A percentile compares a stretch with the other conserved stretches of the same genome.
Evolutionary conservation across 2,888 invertebrate species (phyloP).

Genomic region (Macroteleia sp.): DNA sequence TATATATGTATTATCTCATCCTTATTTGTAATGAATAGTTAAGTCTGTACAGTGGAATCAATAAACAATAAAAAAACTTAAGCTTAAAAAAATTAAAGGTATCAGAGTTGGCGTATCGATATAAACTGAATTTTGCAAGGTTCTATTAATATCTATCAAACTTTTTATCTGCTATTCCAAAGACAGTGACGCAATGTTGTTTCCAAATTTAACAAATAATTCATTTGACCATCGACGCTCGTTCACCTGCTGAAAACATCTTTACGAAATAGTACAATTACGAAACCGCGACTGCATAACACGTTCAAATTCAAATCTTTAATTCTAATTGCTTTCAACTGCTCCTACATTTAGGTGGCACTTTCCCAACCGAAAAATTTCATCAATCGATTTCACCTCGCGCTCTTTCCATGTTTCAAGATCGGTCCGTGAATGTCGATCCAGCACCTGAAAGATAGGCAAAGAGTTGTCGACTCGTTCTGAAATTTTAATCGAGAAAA

Average conservation of each 20-base stretch:
- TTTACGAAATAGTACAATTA: neutral
- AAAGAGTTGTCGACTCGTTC: no score
- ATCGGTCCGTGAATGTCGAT: neutral
- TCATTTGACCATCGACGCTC: neutral
- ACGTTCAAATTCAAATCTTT: conserved; percentile 24
- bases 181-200: neutral
- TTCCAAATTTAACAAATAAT: neutral
- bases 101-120: no score
- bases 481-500: no score
- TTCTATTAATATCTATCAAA: no score
- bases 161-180: neutral
- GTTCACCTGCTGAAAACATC: neutral
- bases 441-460: no score
- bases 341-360: conserved; percentile 10
- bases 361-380: conserved; percentile 25
- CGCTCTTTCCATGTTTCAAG: neutral
- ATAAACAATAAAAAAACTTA: no score
- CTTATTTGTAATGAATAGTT: no score
- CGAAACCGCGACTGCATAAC: conserved; percentile 11
- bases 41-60: no score
- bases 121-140: no score
- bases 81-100: no score
- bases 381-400: conserved; percentile 34
- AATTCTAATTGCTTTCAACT: conserved; percentile 20
- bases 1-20: no score